Conservation (phyloP, 1,140 invertebrate species). For the Aethina tumida region DNA sequence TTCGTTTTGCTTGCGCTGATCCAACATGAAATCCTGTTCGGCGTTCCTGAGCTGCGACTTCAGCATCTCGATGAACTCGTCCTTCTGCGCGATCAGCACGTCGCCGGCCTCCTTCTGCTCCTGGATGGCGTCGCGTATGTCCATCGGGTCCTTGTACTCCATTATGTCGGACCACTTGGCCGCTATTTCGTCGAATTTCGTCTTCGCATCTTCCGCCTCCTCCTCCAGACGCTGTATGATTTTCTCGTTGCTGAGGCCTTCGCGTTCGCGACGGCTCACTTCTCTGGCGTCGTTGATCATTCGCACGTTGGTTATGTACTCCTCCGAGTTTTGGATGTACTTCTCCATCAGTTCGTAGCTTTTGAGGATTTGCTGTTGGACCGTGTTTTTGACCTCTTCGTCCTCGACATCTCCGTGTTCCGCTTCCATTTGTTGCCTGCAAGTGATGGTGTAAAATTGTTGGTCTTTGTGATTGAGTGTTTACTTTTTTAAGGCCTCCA, state of each 20-base stretch:
- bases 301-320: conserved; percentile 63
- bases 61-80: conserved; percentile 62
- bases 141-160: conserved; percentile 64
- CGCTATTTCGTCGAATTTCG: conserved; percentile 63
- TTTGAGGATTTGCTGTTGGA: conserved; percentile 48
- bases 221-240: conserved; percentile 54
- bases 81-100: conserved; percentile 64
- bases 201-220: conserved; percentile 50
- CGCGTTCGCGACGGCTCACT: conserved; percentile 43
- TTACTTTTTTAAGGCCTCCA: conserved; percentile 44
- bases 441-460: neutral
- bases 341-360: conserved; percentile 49
- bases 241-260: conserved; percentile 35
- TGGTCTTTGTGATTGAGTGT: neutral
- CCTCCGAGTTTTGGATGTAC: conserved; percentile 53
- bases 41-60: conserved; percentile 60
- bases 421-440: conserved; percentile 4
- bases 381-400: conserved; percentile 31
- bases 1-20: conserved; percentile 54
- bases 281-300: conserved; percentile 64
- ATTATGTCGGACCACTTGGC: no score
- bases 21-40: conserved; percentile 42
- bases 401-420: conserved; percentile 14
- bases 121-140: conserved; percentile 60
- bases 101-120: conserved; percentile 63